Base-by-base conservation (phyloP, 1,140 invertebrate species). In the Eubasilissa regina region DNA sequence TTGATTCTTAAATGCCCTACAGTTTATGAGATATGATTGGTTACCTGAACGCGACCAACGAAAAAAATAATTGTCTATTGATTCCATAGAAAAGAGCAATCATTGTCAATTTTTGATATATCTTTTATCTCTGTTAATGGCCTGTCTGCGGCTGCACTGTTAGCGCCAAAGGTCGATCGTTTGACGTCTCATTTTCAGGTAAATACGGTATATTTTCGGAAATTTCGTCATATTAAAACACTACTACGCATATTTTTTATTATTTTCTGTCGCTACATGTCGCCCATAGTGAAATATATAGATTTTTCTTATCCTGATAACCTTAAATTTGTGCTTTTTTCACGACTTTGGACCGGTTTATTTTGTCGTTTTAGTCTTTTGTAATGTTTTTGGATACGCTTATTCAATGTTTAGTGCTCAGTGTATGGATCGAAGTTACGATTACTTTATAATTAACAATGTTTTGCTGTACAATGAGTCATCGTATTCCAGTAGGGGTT, bases 171-270 rank as follows among this genome's bases (percentile, higher is more conserved):
- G 66, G 77, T 72, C 66, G 66, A 17, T 51, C 66, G 51, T 72
- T 72, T 78, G 77, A 78, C 77, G 77, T 72, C 62, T 77, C 51
- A 78, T 13, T 58, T 60, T 78, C 43, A 72, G 77, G 77, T 78
- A 78, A 78, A 78, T 78, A 60, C 10, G 21, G 17, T 35, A 48
- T 53, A 77, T 68, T 76, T 76, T 35, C 58, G n/a, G 11, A 19
- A 64, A 25, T 62, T 43, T 17, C 6, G 4, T 53, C 47, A 55
- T 44, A 8, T 73, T n/a, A 25, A 35, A 21, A 11, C 19, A 73
- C 25, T 11, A 7, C 13, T 43, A 10, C 10, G 10, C 0, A 12
- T 9, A 35, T 25, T 35, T 12, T 35, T 53, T n/a, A 47, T 48
- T 7, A 12, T 53, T 73, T 3, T 73, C 35, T 35, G 51, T 35